Base-by-base conservation (phyloP, 2,888 invertebrate genomes). In the Microplitis deprimator region DNA sequence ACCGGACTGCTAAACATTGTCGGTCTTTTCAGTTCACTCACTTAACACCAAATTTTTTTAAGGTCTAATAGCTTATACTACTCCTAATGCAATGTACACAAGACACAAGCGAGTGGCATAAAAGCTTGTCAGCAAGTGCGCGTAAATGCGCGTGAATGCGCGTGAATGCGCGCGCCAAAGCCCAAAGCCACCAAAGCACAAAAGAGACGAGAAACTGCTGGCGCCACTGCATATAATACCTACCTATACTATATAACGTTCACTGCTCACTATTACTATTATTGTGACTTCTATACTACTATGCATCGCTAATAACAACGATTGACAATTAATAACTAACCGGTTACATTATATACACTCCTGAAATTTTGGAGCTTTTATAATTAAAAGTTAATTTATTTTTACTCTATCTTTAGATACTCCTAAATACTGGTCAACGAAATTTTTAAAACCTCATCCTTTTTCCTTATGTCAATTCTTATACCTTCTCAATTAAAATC, bases 171-270 rank as follows among this genome's bases (percentile, higher is more conserved):
- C 68, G 29, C 68, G 67, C 68, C 69, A 50, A 50, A 50, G 10
- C 50, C 68, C 67, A 50, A 50, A 50, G 10, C 50, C 50, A 50
- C 13, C 3, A 41, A 50, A 50, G 50, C 10, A 50, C 4, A 50
- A 50, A 50, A 50, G 50, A 50, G 50, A 50, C 50, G 50, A 50
- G n/a, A 68, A 80, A 68, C 73, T 77, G 71, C 69, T 41, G 50
- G 50, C 50, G 50, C 50, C 13, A 50, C 50, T 50, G 50, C 5
- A 1, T 50, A 5, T 50, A 59, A 76, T 75, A 61, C 10, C 60
- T 40, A 8, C 40, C 61, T 40, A 64, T 70, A 60, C 38, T 29
- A 10, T 50, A 8, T 8, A 50, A 13, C 50, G 1, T 50, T 13
- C 50, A 5, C 50, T 50, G 13, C 13, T 13, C 13, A 13, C 13